These are phyloP conservation scores for Acanthiza pusilla DNA, from an alignment of 2,797 vertebrate species.

Conservation along the genomic window DNA sequence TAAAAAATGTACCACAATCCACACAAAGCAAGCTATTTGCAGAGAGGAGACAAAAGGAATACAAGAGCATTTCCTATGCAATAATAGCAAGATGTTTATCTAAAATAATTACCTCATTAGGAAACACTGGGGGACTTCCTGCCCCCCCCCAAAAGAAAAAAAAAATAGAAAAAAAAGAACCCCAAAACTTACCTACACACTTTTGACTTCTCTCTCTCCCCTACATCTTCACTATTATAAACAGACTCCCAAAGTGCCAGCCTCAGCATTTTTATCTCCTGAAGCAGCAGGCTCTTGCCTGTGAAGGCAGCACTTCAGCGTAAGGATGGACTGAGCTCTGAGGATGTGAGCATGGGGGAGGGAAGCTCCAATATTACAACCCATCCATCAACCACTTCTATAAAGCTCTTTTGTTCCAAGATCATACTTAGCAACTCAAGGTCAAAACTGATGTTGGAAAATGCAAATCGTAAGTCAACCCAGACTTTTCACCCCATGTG, in stretches of 20 bases:
- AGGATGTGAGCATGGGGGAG: conserved; percentile 5
- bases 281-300: not conserved
- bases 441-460: conserved; percentile 40
- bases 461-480: not conserved
- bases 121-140: not conserved
- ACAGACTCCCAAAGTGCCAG: not conserved
- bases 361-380: conserved; percentile 32
- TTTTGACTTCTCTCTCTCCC: not conserved
- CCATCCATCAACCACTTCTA: conserved; percentile 30
- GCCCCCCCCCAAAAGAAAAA: not conserved
- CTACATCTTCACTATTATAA: not conserved
- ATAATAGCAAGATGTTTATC: not conserved
- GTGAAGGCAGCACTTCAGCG: not conserved
- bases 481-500: not conserved
- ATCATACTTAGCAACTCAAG: conserved; percentile 7
- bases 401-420: conserved; percentile 52
- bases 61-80: not conserved
- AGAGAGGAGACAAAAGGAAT: not conserved
- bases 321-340: not conserved
- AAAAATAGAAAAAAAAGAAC: fast-evolving
- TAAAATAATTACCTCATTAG: not conserved
- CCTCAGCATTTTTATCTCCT: not conserved
- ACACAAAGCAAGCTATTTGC: not conserved
- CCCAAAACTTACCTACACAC: not conserved
- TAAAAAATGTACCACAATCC: not conserved